phyloP scores from a whole-genome alignment of 1,140 invertebrate species.

The Calliphora vicina region DNA sequence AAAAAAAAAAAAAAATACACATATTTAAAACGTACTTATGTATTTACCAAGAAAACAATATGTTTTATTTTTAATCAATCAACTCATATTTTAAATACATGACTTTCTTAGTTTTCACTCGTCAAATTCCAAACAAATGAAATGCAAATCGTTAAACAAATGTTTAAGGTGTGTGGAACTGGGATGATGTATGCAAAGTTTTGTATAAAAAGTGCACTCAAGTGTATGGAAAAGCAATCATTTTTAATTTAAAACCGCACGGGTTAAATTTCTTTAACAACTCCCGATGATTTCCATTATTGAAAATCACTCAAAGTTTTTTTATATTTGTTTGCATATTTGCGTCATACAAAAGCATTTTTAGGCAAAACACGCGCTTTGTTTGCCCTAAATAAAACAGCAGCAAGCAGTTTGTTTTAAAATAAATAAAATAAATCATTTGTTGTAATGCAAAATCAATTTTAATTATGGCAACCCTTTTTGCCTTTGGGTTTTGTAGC shows the following conservation, averaged over 20 bases:
- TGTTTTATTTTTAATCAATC: not conserved
- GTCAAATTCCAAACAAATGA: no score
- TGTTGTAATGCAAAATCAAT: constrained; percentile 29
- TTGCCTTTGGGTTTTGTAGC: not conserved
- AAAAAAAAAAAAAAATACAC: not conserved
- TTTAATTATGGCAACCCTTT: constrained; percentile 28
- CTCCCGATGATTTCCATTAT: not conserved
- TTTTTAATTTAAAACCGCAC: constrained; percentile 33
- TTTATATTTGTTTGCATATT: not conserved
- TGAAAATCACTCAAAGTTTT: not conserved
- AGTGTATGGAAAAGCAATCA: constrained; percentile 1
- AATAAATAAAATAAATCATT: constrained; percentile 35
- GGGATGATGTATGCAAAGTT: not conserved
- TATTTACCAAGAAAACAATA: not conserved
- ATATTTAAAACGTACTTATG: not conserved
- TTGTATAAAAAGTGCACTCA: not conserved
- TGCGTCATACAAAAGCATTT: not conserved
- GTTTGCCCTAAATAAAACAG: constrained; percentile 29
- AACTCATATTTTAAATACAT: not conserved
- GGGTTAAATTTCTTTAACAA: constrained; percentile 11
- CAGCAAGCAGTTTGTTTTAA: constrained; percentile 20
- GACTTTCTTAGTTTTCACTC: not conserved
- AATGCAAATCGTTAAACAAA: constrained; percentile 2
- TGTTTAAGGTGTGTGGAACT: not conserved
- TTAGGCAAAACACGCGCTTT: constrained; percentile 34